Percentiles rank a stretch among this genome's conserved stretches.
Conservation (phyloP, 2,888 invertebrate species). For the Omphaloscelis lunosa region DNA sequence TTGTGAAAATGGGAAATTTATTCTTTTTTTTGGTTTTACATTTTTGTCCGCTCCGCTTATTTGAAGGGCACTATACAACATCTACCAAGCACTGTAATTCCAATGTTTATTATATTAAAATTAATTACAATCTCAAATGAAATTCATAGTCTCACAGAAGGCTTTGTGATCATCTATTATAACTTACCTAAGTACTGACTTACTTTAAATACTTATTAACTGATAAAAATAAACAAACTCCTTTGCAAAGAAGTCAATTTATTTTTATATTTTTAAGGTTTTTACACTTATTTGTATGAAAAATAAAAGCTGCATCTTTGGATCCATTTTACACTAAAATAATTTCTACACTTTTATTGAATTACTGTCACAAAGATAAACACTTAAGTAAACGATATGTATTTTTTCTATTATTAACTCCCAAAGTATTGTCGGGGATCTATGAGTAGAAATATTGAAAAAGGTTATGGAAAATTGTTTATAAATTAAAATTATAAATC, state of each 20-base stretch:
- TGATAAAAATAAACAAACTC: slow-evolving; percentile 61
- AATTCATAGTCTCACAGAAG: slow-evolving; percentile 73
- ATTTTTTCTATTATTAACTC: slow-evolving; percentile 78
- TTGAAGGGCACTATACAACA: slow-evolving; percentile 65
- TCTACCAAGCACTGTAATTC: slow-evolving; percentile 65
- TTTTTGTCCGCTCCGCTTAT: slow-evolving; percentile 19
- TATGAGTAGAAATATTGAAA: slow-evolving; percentile 59
- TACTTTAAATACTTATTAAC: slow-evolving; percentile 69
- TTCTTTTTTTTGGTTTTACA: background rate
- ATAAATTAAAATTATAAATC: slow-evolving; percentile 57
- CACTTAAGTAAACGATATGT: slow-evolving; percentile 89
- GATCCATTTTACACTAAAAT: slow-evolving; percentile 76
- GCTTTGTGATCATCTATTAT: slow-evolving; percentile 71
- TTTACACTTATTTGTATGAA: slow-evolving; percentile 84
- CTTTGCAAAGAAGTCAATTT: slow-evolving; percentile 49
- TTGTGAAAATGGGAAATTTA: background rate
- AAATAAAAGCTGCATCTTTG: slow-evolving; percentile 89
- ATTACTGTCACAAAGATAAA: slow-evolving; percentile 84
- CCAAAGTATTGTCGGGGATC: slow-evolving; percentile 72
- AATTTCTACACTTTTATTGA: slow-evolving; percentile 82
- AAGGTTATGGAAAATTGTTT: slow-evolving; percentile 44
- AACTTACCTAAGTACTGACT: slow-evolving; percentile 76
- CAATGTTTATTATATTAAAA: slow-evolving; percentile 55
- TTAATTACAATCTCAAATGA: slow-evolving; percentile 59
- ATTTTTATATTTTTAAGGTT: slow-evolving; percentile 63